Conservation (phyloP, 2,113 vertebrate species). For the Etheostoma cragini region DNA sequence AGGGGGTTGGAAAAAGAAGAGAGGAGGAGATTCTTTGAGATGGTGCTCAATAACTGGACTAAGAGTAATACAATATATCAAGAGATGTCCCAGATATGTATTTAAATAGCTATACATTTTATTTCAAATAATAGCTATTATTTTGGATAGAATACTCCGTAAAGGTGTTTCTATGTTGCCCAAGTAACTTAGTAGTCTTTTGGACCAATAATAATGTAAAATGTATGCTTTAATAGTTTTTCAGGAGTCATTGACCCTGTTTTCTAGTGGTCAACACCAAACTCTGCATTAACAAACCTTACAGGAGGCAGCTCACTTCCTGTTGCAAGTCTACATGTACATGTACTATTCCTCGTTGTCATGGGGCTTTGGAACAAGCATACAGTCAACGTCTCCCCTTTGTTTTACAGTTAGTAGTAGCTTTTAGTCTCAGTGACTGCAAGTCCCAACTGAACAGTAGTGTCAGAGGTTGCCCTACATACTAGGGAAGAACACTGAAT, state of each 20-base stretch:
- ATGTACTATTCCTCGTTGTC: conserved; percentile 1
- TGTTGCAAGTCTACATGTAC: not conserved
- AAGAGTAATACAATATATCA: not conserved
- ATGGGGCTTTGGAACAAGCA: not conserved
- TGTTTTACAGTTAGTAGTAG: conserved; percentile 24
- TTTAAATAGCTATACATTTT: not conserved
- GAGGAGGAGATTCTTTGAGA: conserved; percentile 68
- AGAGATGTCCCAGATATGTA: not conserved
- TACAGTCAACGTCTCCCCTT: conserved; percentile 5
- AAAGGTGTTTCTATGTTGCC: not conserved
- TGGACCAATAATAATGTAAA: not conserved
- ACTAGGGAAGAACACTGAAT: conserved; percentile 43
- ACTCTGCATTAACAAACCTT: conserved; percentile 9
- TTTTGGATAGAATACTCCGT: not conserved
- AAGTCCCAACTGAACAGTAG: conserved; percentile 28
- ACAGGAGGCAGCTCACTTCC: not conserved
- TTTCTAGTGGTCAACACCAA: conserved; percentile 5
- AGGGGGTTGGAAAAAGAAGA: conserved; percentile 67
- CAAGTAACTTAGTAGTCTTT: not conserved
- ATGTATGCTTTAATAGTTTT: not conserved
- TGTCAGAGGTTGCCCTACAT: conserved; percentile 42
- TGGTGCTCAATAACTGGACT: conserved; percentile 16
- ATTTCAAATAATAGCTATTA: not conserved
- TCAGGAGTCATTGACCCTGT: not conserved
- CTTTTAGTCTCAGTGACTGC: conserved; percentile 25